These are phyloP conservation scores for Mus musculus DNA, from an alignment of 2,113 vertebrate genomes.

Conservation along the genomic window DNA sequence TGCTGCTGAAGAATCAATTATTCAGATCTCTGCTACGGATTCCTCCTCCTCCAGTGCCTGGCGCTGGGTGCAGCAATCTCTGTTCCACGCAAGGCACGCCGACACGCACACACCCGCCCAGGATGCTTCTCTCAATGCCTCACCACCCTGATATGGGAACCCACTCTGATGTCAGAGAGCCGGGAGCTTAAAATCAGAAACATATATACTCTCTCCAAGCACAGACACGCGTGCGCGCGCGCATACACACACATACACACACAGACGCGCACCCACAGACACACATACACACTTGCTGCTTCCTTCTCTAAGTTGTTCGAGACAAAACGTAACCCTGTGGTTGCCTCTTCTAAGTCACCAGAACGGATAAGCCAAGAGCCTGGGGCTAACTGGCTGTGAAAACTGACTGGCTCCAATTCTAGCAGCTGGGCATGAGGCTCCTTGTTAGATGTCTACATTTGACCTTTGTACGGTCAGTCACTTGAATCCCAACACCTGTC, in stretches of 20 bases:
- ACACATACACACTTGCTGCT: conserved; percentile 28
- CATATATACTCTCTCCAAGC: background rate
- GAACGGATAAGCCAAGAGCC: conserved; percentile 17
- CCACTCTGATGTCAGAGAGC: conserved; percentile 62
- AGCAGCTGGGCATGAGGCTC: background rate
- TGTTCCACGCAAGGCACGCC: conserved; percentile 64
- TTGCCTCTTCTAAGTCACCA: conserved; percentile 40
- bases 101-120: conserved; percentile 61
- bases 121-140: conserved; percentile 47
- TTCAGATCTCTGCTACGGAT: conserved; percentile 73
- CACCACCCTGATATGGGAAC: conserved; percentile 54
- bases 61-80: conserved; percentile 62
- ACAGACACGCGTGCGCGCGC: background rate
- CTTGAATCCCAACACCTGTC: background rate
- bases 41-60: conserved; percentile 75
- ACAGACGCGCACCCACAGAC: background rate
- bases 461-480: background rate
- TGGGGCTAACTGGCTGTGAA: background rate
- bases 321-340: conserved; percentile 28
- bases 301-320: conserved; percentile 64
- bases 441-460: background rate
- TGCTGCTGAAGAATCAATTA: conserved; percentile 79
- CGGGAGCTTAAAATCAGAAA: conserved; percentile 39
- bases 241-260: background rate
- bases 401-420: background rate